Evolutionary conservation across 2,888 invertebrate genomes (phyloP).

Genomic region (Acleris sparsana): DNA sequence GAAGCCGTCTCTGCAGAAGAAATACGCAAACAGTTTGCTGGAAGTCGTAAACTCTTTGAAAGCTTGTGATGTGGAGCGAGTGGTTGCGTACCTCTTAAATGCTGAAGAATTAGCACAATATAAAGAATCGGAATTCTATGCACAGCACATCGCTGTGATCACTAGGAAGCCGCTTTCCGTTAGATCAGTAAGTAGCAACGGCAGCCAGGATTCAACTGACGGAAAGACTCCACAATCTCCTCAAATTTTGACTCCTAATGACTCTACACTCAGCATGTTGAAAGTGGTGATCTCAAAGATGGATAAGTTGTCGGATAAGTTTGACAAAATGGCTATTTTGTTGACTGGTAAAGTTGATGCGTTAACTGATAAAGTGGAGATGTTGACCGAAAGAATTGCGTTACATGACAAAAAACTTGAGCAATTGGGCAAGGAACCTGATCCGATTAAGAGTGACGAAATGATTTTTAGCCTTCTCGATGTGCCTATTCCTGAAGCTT

Average conservation of each 20-base stretch:
- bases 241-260: neutral
- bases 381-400: slow-evolving; percentile 47
- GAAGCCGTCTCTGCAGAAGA: slow-evolving; percentile 52
- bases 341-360: slow-evolving; percentile 38
- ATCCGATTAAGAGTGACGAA: neutral
- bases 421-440: slow-evolving; percentile 41
- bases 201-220: slow-evolving; percentile 23
- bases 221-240: too few relatives aligned
- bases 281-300: slow-evolving; percentile 49
- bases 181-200: slow-evolving; percentile 26
- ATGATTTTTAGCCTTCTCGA: slow-evolving; percentile 15
- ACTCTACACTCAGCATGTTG: slow-evolving; percentile 39
- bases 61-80: slow-evolving; percentile 57
- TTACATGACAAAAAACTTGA: slow-evolving; percentile 49
- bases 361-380: slow-evolving; percentile 43
- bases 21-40: slow-evolving; percentile 63
- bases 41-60: slow-evolving; percentile 66
- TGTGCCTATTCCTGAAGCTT: slow-evolving; percentile 6
- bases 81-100: slow-evolving; percentile 54
- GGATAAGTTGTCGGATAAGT: slow-evolving; percentile 41
- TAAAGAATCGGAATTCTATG: slow-evolving; percentile 59
- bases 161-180: slow-evolving; percentile 17
- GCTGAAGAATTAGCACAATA: slow-evolving; percentile 57
- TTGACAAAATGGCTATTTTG: slow-evolving; percentile 31
- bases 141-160: slow-evolving; percentile 41